phyloP scores from a whole-genome alignment of 1,140 invertebrate species.

The Zaprionus ghesquierei region DNA sequence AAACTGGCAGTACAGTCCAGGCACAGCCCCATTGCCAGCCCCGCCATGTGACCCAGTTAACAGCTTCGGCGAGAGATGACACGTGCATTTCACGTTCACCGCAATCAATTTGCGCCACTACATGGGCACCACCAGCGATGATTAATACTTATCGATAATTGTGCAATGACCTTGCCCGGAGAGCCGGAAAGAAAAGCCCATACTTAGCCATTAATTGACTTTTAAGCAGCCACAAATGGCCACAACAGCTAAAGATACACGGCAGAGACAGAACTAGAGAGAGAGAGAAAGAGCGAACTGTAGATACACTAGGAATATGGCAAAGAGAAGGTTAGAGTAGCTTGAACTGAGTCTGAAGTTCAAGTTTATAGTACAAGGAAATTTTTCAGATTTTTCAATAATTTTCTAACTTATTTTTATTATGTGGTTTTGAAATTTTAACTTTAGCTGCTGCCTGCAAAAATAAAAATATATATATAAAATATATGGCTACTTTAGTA shows the following conservation, averaged over 20 bases:
- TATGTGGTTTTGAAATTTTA: neutral
- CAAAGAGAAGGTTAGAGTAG: neutral
- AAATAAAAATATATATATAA: neutral
- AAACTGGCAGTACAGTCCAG: neutral
- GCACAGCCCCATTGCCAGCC: neutral
- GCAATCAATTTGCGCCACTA: slow-evolving; percentile 33
- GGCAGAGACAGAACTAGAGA: neutral
- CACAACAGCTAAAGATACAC: slow-evolving; percentile 16
- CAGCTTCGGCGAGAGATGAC: neutral
- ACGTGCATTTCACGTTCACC: slow-evolving; percentile 20
- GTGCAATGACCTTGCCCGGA: slow-evolving; percentile 49
- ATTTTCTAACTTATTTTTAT: neutral
- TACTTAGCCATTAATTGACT: slow-evolving; percentile 59
- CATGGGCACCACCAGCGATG: slow-evolving; percentile 8
- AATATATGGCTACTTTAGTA: too few relatives aligned
- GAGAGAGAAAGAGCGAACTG: neutral
- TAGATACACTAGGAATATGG: slow-evolving; percentile 2
- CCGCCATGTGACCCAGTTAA: slow-evolving; percentile 32
- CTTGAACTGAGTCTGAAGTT: neutral
- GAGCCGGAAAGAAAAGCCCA: slow-evolving; percentile 52
- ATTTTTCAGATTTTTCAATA: neutral
- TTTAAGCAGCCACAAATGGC: slow-evolving; percentile 58
- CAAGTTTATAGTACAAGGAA: neutral
- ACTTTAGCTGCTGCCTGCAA: neutral
- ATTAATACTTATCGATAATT: slow-evolving; percentile 45